Evolutionary conservation across 2,888 invertebrate species (phyloP).

Genomic region (Chaitophorus viminalis): DNA sequence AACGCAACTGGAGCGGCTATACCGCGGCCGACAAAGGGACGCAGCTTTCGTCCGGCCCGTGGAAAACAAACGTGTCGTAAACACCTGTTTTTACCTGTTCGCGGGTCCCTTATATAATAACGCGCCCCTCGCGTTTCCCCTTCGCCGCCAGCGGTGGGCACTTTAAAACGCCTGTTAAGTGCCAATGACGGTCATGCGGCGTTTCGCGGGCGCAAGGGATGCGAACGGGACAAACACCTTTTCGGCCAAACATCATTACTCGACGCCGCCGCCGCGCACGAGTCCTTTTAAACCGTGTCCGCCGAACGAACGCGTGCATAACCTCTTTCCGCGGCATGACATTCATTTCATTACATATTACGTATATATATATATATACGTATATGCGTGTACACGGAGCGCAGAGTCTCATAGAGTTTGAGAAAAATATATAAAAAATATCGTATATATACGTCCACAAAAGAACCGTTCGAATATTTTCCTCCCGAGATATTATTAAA

Average conservation of each 20-base stretch:
- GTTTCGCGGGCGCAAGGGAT: no score
- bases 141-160: not conserved
- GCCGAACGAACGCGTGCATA: not conserved
- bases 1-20: not conserved
- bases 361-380: no score
- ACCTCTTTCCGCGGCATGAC: not conserved
- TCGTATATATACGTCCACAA: no score
- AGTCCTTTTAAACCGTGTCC: constrained; percentile 29
- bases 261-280: constrained; percentile 13
- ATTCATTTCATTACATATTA: no score
- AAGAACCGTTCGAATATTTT: no score
- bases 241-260: constrained; percentile 41
- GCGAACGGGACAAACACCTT: constrained; percentile 3
- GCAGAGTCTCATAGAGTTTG: not conserved
- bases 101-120: constrained; percentile 37
- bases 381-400: not conserved
- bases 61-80: constrained; percentile 61
- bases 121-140: not conserved
- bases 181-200: constrained; percentile 1
- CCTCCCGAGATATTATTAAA: no score
- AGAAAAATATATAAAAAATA: no score
- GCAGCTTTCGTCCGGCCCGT: constrained; percentile 8
- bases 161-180: constrained; percentile 55
- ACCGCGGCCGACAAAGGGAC: constrained; percentile 20
- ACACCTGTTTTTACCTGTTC: constrained; percentile 59